phyloP scores from a whole-genome alignment of 2,113 vertebrate species.

The Sitta europaea region DNA sequence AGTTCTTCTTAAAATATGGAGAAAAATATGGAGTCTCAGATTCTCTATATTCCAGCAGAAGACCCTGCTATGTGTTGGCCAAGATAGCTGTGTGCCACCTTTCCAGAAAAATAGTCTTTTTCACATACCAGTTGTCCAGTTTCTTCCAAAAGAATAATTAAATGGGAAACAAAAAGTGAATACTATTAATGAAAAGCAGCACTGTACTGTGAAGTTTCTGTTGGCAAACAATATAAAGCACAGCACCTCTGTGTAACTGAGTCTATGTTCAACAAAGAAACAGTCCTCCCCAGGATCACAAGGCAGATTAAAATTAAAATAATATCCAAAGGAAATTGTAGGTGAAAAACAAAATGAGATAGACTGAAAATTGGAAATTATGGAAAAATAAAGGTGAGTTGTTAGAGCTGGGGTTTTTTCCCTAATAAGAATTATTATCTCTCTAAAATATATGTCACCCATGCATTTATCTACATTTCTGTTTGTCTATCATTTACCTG shows the following conservation, averaged over 20 bases:
- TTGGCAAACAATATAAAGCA: slow-evolving; percentile 8
- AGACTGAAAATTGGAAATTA: slow-evolving; percentile 66
- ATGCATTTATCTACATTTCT: slow-evolving; percentile 63
- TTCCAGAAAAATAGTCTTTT: background rate
- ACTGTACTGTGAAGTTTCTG: background rate
- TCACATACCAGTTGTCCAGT: background rate
- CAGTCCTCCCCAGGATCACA: slow-evolving; percentile 47
- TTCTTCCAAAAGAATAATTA: background rate
- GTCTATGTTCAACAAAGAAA: background rate
- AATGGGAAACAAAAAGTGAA: background rate
- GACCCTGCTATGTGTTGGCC: background rate
- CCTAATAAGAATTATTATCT: slow-evolving; percentile 63
- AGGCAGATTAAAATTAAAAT: slow-evolving; percentile 61
- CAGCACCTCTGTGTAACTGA: background rate
- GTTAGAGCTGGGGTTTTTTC: slow-evolving; percentile 54
- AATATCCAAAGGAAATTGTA: slow-evolving; percentile 51
- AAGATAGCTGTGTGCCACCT: background rate
- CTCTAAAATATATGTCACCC: slow-evolving; percentile 66
- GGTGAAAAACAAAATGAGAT: slow-evolving; percentile 65
- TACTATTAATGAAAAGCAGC: background rate
- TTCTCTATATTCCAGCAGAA: background rate
- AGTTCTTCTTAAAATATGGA: background rate
- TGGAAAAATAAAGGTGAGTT: slow-evolving; percentile 68
- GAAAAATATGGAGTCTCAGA: background rate
- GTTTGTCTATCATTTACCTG: slow-evolving; percentile 73